These are phyloP conservation scores for Adela reaumurella DNA, from an alignment of 2,888 invertebrate species.

Conservation along the genomic window DNA sequence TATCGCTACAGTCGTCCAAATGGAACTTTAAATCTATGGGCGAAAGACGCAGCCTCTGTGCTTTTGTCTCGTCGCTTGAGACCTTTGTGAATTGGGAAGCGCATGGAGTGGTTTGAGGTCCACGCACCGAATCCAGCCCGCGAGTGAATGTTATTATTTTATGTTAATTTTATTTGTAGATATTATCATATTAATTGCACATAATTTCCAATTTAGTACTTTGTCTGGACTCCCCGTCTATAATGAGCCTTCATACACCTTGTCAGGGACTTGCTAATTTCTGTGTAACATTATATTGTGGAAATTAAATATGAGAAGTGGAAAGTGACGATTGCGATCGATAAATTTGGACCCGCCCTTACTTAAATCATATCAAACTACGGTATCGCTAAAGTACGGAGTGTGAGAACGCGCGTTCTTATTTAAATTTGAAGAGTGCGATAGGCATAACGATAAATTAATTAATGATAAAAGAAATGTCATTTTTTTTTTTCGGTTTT, in stretches of 20 bases:
- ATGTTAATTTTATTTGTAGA: constrained; percentile 4
- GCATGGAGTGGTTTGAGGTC: not conserved
- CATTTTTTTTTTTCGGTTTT: too few relatives aligned
- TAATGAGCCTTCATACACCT: not conserved
- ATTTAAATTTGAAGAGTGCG: too few relatives aligned
- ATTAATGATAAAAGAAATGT: too few relatives aligned
- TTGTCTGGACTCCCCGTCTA: not conserved
- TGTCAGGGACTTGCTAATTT: not conserved
- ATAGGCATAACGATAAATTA: too few relatives aligned
- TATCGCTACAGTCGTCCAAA: not conserved
- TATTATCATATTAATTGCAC: constrained; percentile 3
- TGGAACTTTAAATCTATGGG: not conserved
- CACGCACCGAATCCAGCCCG: constrained; percentile 2
- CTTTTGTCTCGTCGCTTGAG: too few relatives aligned
- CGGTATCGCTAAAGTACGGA: too few relatives aligned
- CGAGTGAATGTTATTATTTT: constrained; percentile 3
- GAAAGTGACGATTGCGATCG: too few relatives aligned
- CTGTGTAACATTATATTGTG: not conserved
- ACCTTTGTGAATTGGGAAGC: too few relatives aligned
- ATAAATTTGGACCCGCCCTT: too few relatives aligned
- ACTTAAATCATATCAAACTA: too few relatives aligned
- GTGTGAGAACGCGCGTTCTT: too few relatives aligned
- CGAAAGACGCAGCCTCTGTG: too few relatives aligned
- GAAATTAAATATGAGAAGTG: not conserved
- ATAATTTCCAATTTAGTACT: constrained; percentile 1